A percentile compares a stretch with the other conserved stretches of the same genome.
Conservation (phyloP, 2,113 vertebrate species). For the Proteles cristata region DNA sequence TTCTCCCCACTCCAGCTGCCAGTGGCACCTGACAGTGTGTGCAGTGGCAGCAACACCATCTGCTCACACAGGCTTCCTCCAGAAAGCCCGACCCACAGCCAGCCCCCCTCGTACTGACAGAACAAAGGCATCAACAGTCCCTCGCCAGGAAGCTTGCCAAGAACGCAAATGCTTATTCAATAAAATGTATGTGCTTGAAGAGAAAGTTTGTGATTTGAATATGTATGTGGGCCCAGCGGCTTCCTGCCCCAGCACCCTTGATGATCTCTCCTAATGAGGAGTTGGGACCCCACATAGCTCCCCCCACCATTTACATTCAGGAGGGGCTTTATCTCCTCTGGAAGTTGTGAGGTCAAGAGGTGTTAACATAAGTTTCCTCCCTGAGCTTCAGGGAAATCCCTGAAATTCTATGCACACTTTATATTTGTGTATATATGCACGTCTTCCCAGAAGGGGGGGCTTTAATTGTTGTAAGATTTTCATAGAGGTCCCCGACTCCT, state of each 20-base stretch:
- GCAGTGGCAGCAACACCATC: slow-evolving; percentile 8
- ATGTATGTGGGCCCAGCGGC: background rate
- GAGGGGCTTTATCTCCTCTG: background rate
- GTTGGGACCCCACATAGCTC: background rate
- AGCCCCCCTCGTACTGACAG: background rate
- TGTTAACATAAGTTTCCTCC: background rate
- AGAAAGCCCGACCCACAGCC: background rate
- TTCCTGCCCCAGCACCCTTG: background rate
- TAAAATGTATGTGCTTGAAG: background rate
- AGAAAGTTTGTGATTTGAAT: background rate
- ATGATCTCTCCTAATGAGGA: background rate
- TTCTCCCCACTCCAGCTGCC: background rate
- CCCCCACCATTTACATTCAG: background rate
- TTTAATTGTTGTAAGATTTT: background rate
- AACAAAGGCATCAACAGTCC: background rate
- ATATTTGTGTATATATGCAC: background rate
- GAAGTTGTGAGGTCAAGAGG: background rate
- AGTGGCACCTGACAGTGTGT: background rate
- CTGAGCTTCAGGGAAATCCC: background rate
- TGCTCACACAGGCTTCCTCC: background rate
- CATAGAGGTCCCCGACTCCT: background rate
- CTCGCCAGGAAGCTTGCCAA: background rate
- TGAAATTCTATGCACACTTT: background rate
- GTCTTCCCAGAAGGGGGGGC: background rate
- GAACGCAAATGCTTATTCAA: background rate